Conservation (phyloP, 1,140 invertebrate genomes). For the Papilio helenus region DNA sequence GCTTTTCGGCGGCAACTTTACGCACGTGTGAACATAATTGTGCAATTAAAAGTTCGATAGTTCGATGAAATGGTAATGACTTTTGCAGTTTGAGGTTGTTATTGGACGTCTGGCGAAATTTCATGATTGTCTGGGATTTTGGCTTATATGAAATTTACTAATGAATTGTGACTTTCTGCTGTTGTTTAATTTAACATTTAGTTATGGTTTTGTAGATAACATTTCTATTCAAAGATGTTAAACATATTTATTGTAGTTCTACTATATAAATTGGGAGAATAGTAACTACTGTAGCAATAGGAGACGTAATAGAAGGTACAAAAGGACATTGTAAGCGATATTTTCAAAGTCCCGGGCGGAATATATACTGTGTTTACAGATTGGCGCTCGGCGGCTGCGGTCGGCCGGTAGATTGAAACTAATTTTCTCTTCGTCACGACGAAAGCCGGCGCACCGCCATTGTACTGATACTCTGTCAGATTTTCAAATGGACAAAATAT, state of each 20-base stretch:
- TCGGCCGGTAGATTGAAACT: conserved; percentile 67
- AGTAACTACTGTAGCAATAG: background rate
- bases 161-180: background rate
- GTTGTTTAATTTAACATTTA: too few relatives aligned
- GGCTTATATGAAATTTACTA: background rate
- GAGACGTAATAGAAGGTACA: conserved; percentile 42
- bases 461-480: conserved; percentile 57
- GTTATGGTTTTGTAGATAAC: too few relatives aligned
- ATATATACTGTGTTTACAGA: conserved; percentile 52
- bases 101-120: conserved; percentile 16
- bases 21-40: conserved; percentile 34
- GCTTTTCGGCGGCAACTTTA: conserved; percentile 31
- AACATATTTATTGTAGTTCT: background rate
- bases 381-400: conserved; percentile 61
- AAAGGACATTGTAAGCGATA: conserved; percentile 43
- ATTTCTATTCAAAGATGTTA: background rate
- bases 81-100: conserved; percentile 21
- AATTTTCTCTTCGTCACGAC: conserved; percentile 72
- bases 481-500: conserved; percentile 53
- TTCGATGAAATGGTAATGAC: conserved; percentile 36
- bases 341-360: conserved; percentile 41
- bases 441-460: conserved; percentile 51
- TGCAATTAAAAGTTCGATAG: conserved; percentile 37
- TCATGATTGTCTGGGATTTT: background rate
- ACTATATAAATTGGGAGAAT: background rate